Evolutionary conservation across 2,113 vertebrate genomes (phyloP), one percentile per base, ranked within the genome.

Genomic region (Melanocharis versteri): DNA sequence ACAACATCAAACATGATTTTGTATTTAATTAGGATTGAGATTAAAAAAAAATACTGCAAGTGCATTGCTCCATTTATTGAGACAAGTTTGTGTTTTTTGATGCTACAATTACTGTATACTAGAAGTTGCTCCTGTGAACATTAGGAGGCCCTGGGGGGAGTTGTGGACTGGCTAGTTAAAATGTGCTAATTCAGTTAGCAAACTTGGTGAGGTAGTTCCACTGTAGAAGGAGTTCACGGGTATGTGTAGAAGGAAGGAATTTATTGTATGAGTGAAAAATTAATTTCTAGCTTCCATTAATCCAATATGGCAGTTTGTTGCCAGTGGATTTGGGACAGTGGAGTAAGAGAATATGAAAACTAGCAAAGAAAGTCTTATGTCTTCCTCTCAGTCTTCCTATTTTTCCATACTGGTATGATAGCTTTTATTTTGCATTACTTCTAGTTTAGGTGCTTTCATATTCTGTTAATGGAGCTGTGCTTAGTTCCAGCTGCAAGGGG

Each of bases 221-320:
- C 58, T 42, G 6, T 13, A 80, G 39, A 58, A 58, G 30, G 15
- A 56, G 35, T 33, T 66, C 19, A 48, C 0, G 0, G 30, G 4
- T 66, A 21, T 31, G 24, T 66, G 27, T 53, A 24, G 47, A 87
- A 89, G 19, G 56, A 81, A 71, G 8, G 24, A 70, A 89, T 81
- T 84, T 15, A 42, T 2, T 3, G 51, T 23, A 42, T 51, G 28
- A 60, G 4, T 61, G 40, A 28, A 89, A 30, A 69, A 70, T 35
- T 56, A 37, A 60, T 89, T 89, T 23, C 19, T 73, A 65, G 23
- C 15, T 89, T 31, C 2, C 6, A 5, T 66, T 70, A 77, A 61
- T 77, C 13, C 24, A 80, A 4, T 23, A 31, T 27, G 64, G 13
- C 42, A 54, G 37, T 73, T 78, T 60, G 11, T 47, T 78, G 22